phyloP scores from a whole-genome alignment of 37 sponge, comb jelly and placozoan genomes.

The Ephydatia muelleri region DNA sequence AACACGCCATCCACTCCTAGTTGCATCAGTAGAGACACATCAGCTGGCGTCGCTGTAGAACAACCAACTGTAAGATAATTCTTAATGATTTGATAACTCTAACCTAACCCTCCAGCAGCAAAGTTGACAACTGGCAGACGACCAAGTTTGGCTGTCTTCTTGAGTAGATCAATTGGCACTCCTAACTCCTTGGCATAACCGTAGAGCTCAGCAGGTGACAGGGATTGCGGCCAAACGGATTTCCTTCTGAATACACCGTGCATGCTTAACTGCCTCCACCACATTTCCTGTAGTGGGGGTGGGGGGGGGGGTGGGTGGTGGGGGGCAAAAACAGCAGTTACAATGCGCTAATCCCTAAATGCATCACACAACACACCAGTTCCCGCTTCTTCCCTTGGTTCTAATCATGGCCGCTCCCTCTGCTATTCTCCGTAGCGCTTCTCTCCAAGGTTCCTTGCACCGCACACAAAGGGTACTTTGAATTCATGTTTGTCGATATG shows the following conservation, averaged over 20 bases:
- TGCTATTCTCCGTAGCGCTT: conserved; percentile 77
- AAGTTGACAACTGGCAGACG: conserved; percentile 85
- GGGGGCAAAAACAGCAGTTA: neutral
- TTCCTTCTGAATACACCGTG: conserved; percentile 66
- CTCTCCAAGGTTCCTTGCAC: conserved; percentile 85
- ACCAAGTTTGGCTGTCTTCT: conserved; percentile 74
- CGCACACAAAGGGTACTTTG: conserved; percentile 80
- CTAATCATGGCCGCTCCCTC: conserved; percentile 88
- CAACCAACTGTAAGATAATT: neutral
- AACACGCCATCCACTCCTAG: conserved; percentile 83
- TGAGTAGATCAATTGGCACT: conserved; percentile 66
- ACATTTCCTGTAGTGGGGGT: conserved; percentile 62
- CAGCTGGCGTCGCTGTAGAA: conserved; percentile 76
- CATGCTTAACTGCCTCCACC: conserved; percentile 81
- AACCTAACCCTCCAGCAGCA: conserved; percentile 83
- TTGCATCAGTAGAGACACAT: conserved; percentile 81
- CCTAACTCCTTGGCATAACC: conserved; percentile 77
- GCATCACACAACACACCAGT: too few species aligned
- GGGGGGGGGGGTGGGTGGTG: neutral
- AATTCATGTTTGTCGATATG: conserved; percentile 76
- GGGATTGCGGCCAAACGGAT: conserved; percentile 58
- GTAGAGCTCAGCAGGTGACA: conserved; percentile 58
- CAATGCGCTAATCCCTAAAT: too few species aligned
- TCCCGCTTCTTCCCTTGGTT: conserved; percentile 85
- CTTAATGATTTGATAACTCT: neutral